A percentile compares a stretch with the other conserved stretches of the same genome.
phyloP scores from a whole-genome alignment of 92 coral and sea anemone species.

The Virgularia gustaviana region DNA sequence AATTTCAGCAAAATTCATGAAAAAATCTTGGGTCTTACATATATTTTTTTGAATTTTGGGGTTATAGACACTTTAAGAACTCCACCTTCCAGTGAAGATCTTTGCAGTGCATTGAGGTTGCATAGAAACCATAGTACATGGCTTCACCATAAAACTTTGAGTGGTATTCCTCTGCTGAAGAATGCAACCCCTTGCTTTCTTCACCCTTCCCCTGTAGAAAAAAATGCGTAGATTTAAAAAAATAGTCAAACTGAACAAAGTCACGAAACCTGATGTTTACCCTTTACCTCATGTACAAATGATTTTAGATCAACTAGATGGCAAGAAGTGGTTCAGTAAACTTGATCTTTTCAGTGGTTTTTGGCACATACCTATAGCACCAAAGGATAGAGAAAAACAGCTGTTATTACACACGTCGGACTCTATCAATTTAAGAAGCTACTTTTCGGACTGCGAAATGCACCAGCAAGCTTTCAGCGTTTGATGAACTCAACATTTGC shows the following conservation, averaged over 20 bases:
- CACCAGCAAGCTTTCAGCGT: background rate
- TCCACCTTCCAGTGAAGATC: too few species aligned
- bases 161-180: too few species aligned
- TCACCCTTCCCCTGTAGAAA: too few species aligned
- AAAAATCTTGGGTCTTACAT: too few species aligned
- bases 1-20: too few species aligned
- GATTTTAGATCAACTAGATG: slow-evolving; percentile 32
- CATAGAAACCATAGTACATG: too few species aligned
- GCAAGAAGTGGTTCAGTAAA: slow-evolving; percentile 17
- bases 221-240: too few species aligned
- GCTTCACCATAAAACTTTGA: too few species aligned
- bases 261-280: slow-evolving; percentile 36
- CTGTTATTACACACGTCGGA: slow-evolving; percentile 18
- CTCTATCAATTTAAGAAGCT: slow-evolving; percentile 14
- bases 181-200: too few species aligned
- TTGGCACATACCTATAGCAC: slow-evolving; percentile 17
- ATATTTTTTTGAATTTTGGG: too few species aligned
- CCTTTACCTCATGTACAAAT: slow-evolving; percentile 21
- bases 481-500: background rate
- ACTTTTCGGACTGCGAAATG: background rate
- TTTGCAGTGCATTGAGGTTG: too few species aligned
- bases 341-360: slow-evolving; percentile 26
- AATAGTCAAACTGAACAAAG: slow-evolving; percentile 17
- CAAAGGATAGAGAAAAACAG: slow-evolving; percentile 39
- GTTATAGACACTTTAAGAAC: too few species aligned